A percentile compares a stretch with the other conserved stretches of the same genome.
These are phyloP conservation scores for Nipponia nippon DNA, from an alignment of 2,113 vertebrate genomes.

Conservation along the genomic window DNA sequence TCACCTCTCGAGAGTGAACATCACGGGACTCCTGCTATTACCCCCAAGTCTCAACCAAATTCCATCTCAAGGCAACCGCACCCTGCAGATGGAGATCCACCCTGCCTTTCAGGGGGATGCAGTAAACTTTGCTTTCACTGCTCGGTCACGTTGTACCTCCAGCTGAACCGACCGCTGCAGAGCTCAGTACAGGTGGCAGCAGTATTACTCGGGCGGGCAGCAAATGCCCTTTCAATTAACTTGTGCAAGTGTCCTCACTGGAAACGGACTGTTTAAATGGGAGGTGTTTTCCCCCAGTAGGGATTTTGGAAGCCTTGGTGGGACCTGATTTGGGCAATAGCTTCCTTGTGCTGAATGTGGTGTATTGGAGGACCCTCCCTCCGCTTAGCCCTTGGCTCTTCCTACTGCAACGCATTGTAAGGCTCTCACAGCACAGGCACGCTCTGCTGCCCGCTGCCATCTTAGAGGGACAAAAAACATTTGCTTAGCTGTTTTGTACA, in stretches of 20 bases:
- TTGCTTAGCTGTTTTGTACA: neutral
- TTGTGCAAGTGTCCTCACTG: neutral
- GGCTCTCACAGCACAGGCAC: neutral
- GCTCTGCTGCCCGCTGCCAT: neutral
- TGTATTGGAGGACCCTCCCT: neutral
- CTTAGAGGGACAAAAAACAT: neutral
- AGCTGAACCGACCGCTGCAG: neutral
- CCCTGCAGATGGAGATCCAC: constrained; percentile 33
- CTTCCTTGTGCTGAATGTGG: neutral
- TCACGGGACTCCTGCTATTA: neutral
- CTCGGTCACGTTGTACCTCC: neutral
- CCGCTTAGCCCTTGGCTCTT: neutral
- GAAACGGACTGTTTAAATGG: neutral
- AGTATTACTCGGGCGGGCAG: neutral
- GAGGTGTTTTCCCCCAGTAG: neutral
- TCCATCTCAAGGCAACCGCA: neutral
- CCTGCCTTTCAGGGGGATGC: constrained; percentile 2
- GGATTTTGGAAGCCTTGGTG: neutral
- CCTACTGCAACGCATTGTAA: neutral
- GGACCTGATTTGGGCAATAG: neutral
- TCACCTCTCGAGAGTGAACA: neutral
- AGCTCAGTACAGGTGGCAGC: neutral
- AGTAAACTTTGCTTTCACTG: neutral
- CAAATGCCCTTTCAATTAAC: neutral
- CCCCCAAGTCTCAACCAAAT: constrained; percentile 2